phyloP scores from a whole-genome alignment of 2,797 vertebrate species.

The Pseudomugil tenellus region DNA sequence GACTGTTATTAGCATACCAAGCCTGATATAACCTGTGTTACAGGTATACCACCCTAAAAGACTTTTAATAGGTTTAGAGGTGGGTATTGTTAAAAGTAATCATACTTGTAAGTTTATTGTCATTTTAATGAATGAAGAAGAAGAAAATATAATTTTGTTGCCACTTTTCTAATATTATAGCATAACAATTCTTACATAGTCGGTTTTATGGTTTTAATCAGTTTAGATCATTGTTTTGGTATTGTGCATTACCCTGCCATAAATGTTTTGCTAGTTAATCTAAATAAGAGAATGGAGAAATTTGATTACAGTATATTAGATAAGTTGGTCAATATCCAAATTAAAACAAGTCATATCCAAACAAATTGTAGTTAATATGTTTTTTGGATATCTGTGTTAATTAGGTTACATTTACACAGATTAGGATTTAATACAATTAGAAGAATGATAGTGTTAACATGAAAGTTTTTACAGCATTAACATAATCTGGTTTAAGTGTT shows the following conservation, averaged over 20 bases:
- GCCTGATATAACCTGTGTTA: background rate
- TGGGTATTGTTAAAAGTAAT: background rate
- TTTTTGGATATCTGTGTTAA: conserved; percentile 5
- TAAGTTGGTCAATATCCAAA: background rate
- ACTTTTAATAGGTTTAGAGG: background rate
- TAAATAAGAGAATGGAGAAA: background rate
- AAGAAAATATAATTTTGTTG: background rate
- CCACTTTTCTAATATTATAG: background rate
- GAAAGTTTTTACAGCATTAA: background rate
- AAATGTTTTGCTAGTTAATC: background rate
- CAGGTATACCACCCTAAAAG: background rate
- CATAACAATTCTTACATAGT: no score
- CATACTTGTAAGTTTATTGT: background rate
- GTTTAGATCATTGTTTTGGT: no score
- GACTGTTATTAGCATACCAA: background rate
- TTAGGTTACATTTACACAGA: conserved; percentile 22
- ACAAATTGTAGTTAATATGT: background rate
- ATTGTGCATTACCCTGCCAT: background rate
- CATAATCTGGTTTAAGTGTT: conserved; percentile 14
- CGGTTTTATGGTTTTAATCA: no score
- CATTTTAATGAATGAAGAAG: background rate
- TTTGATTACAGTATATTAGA: background rate
- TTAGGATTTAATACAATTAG: conserved; percentile 14
- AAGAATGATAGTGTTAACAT: conserved; percentile 21
- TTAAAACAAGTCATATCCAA: background rate